Base-by-base conservation (phyloP, 2,888 invertebrate species). In the Drosophila hamatofila region DNA sequence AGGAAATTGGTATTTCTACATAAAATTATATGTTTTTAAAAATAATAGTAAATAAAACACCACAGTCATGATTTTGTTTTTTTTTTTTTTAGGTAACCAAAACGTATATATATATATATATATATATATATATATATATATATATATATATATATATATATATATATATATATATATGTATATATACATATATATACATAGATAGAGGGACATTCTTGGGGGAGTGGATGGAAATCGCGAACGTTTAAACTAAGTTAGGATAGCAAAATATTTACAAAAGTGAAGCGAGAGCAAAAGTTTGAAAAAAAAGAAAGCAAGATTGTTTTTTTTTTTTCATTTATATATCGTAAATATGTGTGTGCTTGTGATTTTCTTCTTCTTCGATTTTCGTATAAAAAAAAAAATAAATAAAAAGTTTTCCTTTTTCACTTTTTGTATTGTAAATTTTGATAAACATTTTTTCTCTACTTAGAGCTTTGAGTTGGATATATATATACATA, bases 1-100 rank as follows among this genome's bases (percentile, higher is more conserved):
- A 56, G 44, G 37, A 70, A 57, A 63, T 30, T 72, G 58, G 55
- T 64, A 16, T 52, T 64, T 66, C 80, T 64, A 63, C 56, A 62
- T 75, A 75, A 60, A 62, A 70, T 63, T 58, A 63, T 65, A 48
- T 30, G 8, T 72, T 89, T 83, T 83, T 78, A 84, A 82, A 81
- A 83, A 78, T 87, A 91, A 88, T 90, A 90, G 88, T 89, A 88
- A 82, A 81, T 83, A 81, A 90, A 89, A 90, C 89, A 91, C 91
- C 90, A 91, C 91, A 91, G 91, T 90, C 90, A 89, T 82, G 81
- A 78, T 81, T 88, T 81, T 87, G 30, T 49, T 33, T 48, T 49
- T 18, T 30, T 48, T 30, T 49, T 87, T 77, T 66, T 83, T 61
- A 69, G 70, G 71, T 67, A 75, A 74, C 78, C 66, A 80, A 88